These are phyloP conservation scores for Hyles euphorbiae DNA, from an alignment of 1,140 invertebrate species.

Conservation along the genomic window DNA sequence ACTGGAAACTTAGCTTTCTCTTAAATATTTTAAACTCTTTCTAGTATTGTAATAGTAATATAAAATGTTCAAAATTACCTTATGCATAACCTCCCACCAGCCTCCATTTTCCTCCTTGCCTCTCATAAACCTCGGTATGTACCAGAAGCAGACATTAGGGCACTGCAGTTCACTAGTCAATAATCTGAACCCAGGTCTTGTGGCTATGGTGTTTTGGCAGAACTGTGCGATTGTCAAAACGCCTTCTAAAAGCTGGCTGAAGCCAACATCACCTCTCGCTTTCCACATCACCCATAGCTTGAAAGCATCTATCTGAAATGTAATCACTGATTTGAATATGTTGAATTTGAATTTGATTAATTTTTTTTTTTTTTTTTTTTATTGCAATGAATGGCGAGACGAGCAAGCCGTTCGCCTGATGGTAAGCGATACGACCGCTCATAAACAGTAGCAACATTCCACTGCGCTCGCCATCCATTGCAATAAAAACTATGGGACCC, in stretches of 20 bases:
- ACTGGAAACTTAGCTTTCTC: too few species aligned
- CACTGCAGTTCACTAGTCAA: constrained; percentile 80
- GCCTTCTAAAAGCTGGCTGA: constrained; percentile 78
- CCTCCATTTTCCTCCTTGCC: constrained; percentile 76
- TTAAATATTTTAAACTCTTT: too few species aligned
- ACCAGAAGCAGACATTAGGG: constrained; percentile 96
- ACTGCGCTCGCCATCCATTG: too few species aligned
- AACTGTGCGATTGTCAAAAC: constrained; percentile 79
- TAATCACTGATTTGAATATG: neutral
- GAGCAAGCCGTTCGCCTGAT: too few species aligned
- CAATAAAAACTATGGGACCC: too few species aligned
- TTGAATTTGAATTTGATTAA: too few species aligned
- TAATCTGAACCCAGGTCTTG: constrained; percentile 77
- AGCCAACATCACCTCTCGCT: constrained; percentile 80
- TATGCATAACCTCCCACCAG: constrained; percentile 82
- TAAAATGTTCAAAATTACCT: constrained; percentile 49
- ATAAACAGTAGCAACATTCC: too few species aligned
- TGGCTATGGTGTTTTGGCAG: constrained; percentile 71
- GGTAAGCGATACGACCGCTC: too few species aligned
- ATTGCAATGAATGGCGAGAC: too few species aligned
- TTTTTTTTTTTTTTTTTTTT: too few species aligned
- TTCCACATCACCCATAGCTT: constrained; percentile 97
- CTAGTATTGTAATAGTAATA: too few species aligned
- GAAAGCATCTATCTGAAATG: constrained; percentile 86
- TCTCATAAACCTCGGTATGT: constrained; percentile 87